phyloP scores from a whole-genome alignment of 2,888 invertebrate genomes.

The Eristalis arbustorum region DNA sequence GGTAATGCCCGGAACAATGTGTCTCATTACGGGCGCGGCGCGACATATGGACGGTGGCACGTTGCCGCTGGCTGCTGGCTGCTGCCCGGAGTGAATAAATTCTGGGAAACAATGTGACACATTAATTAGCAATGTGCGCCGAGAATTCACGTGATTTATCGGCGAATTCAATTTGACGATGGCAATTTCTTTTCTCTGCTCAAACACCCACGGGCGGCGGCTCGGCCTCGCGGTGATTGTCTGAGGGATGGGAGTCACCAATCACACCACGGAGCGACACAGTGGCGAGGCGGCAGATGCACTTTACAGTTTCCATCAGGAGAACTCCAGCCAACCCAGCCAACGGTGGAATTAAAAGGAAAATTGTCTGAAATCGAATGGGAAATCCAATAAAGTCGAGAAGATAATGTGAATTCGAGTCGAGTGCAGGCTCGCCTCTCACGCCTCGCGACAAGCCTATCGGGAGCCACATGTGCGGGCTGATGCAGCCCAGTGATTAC shows the following conservation, averaged over 20 bases:
- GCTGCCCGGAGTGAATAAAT: slow-evolving; percentile 34
- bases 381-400: background rate
- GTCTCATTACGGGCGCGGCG: slow-evolving; percentile 43
- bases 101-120: slow-evolving; percentile 51
- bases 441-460: background rate
- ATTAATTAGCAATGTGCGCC: slow-evolving; percentile 54
- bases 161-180: slow-evolving; percentile 46
- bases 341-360: background rate
- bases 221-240: too few relatives aligned
- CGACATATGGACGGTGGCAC: background rate
- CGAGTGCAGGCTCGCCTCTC: background rate
- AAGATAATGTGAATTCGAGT: background rate
- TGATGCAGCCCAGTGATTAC: background rate
- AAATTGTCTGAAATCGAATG: background rate
- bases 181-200: background rate
- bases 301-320: background rate
- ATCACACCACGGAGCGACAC: too few relatives aligned
- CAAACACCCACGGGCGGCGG: background rate
- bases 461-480: background rate
- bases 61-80: background rate
- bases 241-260: background rate
- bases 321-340: background rate
- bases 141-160: slow-evolving; percentile 43
- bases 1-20: slow-evolving; percentile 18
- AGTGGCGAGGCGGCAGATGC: background rate